phyloP scores from a whole-genome alignment of 2,113 vertebrate genomes.

The Mus spicilegus region DNA sequence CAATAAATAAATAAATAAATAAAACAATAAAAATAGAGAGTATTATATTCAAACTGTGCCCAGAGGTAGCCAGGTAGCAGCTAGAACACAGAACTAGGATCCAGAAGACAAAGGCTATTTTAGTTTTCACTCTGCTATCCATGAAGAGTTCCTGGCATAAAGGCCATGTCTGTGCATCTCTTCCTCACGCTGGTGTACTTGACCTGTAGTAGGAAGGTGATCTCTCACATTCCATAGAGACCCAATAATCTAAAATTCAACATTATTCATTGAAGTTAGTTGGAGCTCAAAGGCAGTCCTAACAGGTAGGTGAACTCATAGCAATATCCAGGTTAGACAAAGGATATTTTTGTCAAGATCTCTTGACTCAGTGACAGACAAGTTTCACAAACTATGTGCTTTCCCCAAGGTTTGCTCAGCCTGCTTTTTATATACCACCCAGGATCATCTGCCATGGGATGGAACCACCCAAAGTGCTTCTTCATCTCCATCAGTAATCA shows the following conservation, averaged over 20 bases:
- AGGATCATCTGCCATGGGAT: neutral
- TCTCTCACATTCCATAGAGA: neutral
- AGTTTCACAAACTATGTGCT: neutral
- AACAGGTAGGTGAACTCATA: neutral
- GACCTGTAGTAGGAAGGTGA: neutral
- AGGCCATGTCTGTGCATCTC: neutral
- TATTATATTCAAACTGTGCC: neutral
- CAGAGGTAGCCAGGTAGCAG: neutral
- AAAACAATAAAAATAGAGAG: neutral
- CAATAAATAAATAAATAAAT: constrained; percentile 16
- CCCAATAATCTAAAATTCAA: neutral
- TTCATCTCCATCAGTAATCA: neutral
- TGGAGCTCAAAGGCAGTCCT: neutral
- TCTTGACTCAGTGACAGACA: neutral
- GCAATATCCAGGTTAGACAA: neutral
- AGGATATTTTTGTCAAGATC: neutral
- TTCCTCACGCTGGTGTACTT: neutral
- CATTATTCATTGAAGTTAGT: neutral
- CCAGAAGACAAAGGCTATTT: neutral
- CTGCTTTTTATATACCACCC: neutral
- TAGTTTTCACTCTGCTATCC: neutral
- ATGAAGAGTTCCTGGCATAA: neutral
- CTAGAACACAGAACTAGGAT: neutral
- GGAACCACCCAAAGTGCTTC: neutral
- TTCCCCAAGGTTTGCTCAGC: neutral